A percentile compares a stretch with the other conserved stretches of the same genome.
Evolutionary conservation across 1,140 invertebrate species (phyloP).

Genomic region (Trichonephila inaurata): DNA sequence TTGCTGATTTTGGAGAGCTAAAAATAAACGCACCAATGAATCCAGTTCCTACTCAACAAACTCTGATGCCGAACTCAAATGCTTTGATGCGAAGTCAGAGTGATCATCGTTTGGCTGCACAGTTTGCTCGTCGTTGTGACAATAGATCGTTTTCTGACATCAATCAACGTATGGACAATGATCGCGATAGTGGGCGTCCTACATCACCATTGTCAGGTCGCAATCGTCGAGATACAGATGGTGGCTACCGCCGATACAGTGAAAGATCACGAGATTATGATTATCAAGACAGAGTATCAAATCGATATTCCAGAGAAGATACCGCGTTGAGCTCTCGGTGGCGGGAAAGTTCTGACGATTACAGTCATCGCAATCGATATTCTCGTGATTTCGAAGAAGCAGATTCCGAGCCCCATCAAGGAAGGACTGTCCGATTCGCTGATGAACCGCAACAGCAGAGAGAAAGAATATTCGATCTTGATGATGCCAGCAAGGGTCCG

Average conservation of each 20-base stretch:
- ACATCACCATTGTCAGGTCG: conserved; percentile 58
- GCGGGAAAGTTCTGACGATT: conserved; percentile 82
- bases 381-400: conserved; percentile 72
- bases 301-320: conserved; percentile 66
- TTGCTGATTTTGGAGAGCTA: conserved; percentile 92
- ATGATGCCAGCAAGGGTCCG: conserved; percentile 92
- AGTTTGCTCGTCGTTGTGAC: conserved; percentile 64
- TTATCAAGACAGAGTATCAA: conserved; percentile 82
- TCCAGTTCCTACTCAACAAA: conserved; percentile 63
- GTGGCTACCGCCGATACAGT: conserved; percentile 59
- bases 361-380: conserved; percentile 80
- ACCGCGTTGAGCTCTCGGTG: conserved; percentile 74
- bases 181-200: conserved; percentile 56
- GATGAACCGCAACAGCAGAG: conserved; percentile 72
- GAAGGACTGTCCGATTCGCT: conserved; percentile 82
- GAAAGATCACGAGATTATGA: conserved; percentile 72
- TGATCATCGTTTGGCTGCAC: conserved; percentile 90
- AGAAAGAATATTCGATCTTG: conserved; percentile 89
- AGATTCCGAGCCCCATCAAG: conserved; percentile 61
- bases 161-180: conserved; percentile 57
- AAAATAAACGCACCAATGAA: conserved; percentile 83
- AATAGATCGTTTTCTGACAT: conserved; percentile 66
- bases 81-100: conserved; percentile 93
- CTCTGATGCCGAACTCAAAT: conserved; percentile 77
- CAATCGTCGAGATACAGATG: conserved; percentile 18